phyloP scores from a whole-genome alignment of 2,113 vertebrate species.

The Climacteris rufus region DNA sequence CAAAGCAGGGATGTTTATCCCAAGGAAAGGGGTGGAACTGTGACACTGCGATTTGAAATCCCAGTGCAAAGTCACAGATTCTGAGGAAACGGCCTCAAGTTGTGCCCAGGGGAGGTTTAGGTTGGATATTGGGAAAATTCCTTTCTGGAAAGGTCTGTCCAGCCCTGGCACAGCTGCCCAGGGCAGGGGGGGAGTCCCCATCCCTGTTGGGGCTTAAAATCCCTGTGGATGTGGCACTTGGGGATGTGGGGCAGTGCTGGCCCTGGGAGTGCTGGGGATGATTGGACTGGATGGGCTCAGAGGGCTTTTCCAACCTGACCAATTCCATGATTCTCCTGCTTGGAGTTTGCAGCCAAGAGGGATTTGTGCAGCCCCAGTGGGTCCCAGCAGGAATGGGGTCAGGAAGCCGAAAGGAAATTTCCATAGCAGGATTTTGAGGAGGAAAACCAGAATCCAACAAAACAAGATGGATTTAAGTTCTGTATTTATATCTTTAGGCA shows the following conservation, averaged over 20 bases:
- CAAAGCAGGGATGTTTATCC: not conserved
- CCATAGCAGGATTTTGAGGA: not conserved
- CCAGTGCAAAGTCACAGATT: not conserved
- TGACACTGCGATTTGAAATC: accelerated
- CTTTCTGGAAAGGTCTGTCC: not conserved
- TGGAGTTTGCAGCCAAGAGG: not conserved
- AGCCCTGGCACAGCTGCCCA: not conserved
- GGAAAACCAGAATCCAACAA: not conserved
- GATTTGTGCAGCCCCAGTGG: not conserved
- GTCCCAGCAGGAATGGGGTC: not conserved
- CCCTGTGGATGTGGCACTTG: not conserved
- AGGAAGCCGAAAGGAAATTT: not conserved
- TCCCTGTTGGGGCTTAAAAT: not conserved
- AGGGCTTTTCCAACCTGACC: not conserved
- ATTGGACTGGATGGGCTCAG: not conserved
- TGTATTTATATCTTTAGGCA: not conserved
- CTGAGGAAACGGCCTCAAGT: not conserved
- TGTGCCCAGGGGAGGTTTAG: not conserved
- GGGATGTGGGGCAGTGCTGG: not conserved
- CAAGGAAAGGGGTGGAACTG: accelerated
- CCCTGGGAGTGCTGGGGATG: not conserved
- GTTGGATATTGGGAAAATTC: not conserved
- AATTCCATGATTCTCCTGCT: not conserved
- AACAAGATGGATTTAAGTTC: not conserved
- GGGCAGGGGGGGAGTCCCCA: not conserved